Base-by-base conservation (phyloP, 2,113 vertebrate genomes). In the Erinaceus europaeus region DNA sequence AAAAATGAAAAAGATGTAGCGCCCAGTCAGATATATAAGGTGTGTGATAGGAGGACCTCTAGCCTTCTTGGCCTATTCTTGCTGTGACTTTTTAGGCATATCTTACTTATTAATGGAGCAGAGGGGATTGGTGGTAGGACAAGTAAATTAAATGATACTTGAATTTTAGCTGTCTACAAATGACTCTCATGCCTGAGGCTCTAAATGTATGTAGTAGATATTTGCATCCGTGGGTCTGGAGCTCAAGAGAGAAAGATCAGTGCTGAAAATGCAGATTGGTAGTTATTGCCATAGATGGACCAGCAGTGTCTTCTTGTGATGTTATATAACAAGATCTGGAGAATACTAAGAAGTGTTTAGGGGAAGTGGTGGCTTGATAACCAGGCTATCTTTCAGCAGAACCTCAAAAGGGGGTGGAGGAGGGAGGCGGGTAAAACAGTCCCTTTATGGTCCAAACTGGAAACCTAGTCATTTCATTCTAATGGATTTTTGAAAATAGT, bases 401-500 rank as follows among this genome's bases (percentile, higher is more conserved):
- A 57, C 11, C n/a, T n/a, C n/a, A n/a, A n/a, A n/a, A n/a, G n/a
- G n/a, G n/a, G n/a, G 40, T 85, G 71, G 61, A 27, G 15, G 25
- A 65, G 40, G 34, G 52, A 79, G 32, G n/a, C 67, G 73, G n/a
- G n/a, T n/a, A n/a, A n/a, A n/a, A n/a, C n/a, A 65, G 64, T 52
- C 25, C 15, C 48, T 67, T 42, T 76, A 44, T 52, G 21, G 46
- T 55, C 65, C 25, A 27, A 91, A 32, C 68, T 67, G 25, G 44
- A 18, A 88, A 34, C 59, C 27, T 55, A 13, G 29, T 84, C 21
- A 34, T 27, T n/a, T n/a, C n/a, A n/a, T n/a, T n/a, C n/a, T n/a
- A 36, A 62, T 89, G 29, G 36, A 61, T 8, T 82, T 80, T 85
- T 84, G 46, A 76, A 89, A 86, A 48, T 27, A 81, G 36, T 59